These are phyloP conservation scores for Ursus arctos DNA, from an alignment of 2,113 vertebrate genomes.

Conservation along the genomic window DNA sequence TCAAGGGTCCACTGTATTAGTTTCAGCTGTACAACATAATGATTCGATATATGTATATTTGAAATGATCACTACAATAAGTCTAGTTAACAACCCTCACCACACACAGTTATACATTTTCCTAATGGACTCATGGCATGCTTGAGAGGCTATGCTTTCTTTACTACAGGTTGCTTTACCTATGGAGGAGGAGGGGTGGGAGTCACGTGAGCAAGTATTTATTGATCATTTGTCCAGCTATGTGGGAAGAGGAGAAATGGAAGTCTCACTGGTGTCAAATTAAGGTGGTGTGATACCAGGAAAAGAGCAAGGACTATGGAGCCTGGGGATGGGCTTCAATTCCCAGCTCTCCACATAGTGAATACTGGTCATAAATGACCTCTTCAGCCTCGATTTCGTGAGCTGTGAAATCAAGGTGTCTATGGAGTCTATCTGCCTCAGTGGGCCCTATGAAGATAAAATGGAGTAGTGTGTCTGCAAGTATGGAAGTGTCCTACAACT, in stretches of 20 bases:
- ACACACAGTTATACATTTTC: not conserved
- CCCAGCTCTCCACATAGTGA: not conserved
- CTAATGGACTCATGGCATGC: not conserved
- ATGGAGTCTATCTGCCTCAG: not conserved
- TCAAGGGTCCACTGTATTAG: not conserved
- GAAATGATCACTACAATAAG: not conserved
- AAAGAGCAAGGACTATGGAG: not conserved
- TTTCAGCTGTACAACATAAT: not conserved
- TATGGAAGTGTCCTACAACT: not conserved
- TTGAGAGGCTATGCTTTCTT: not conserved
- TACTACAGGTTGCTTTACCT: not conserved
- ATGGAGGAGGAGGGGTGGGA: not conserved
- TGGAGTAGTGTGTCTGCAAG: not conserved
- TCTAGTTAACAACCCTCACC: not conserved
- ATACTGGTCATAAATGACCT: not conserved
- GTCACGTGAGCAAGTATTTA: not conserved
- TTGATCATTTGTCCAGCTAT: not conserved
- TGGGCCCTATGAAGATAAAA: not conserved
- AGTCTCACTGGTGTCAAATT: not conserved
- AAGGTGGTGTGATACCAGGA: not conserved
- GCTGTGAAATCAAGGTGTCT: not conserved
- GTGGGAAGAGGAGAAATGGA: not conserved
- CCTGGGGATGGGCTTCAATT: not conserved
- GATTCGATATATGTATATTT: not conserved
- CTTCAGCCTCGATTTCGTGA: not conserved